A percentile compares a stretch with the other conserved stretches of the same genome.
phyloP scores from a whole-genome alignment of 2,113 vertebrate genomes.

The Nesoenas mayeri region DNA sequence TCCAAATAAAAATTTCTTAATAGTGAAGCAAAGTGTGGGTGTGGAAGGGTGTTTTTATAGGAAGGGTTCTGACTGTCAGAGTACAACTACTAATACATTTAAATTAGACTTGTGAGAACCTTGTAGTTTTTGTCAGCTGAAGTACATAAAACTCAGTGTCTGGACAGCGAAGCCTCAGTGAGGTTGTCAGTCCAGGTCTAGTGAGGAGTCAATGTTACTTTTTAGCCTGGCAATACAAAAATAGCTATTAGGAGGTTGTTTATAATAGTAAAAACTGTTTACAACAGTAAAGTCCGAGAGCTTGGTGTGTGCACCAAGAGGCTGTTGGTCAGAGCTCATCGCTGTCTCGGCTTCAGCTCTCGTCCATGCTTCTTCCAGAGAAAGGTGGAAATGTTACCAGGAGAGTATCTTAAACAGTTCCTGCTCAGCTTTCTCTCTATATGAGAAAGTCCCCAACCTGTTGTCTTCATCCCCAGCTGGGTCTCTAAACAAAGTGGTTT shows the following conservation, averaged over 20 bases:
- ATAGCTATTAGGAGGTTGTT: not conserved
- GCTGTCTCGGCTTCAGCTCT: not conserved
- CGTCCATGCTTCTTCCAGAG: rapidly evolving
- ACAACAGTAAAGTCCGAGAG: not conserved
- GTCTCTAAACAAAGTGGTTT: not conserved
- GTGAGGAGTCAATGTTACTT: not conserved
- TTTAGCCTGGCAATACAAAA: not conserved
- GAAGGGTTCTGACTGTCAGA: not conserved
- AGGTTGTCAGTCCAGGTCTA: not conserved
- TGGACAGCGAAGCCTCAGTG: not conserved
- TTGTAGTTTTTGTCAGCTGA: not conserved
- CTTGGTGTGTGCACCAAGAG: not conserved
- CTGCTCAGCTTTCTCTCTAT: not conserved
- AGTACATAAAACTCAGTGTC: not conserved
- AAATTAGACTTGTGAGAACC: not conserved
- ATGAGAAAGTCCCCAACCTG: not conserved
- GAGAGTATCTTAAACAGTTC: not conserved
- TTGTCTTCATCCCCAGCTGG: not conserved
- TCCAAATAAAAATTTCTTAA: not conserved
- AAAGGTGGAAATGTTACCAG: not conserved
- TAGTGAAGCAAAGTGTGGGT: not conserved
- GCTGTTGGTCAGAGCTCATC: not conserved
- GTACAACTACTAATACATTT: not conserved
- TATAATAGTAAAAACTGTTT: not conserved
- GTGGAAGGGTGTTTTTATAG: not conserved